phyloP scores from a whole-genome alignment of 2,113 vertebrate genomes.

The Potamarius usumacintae region DNA sequence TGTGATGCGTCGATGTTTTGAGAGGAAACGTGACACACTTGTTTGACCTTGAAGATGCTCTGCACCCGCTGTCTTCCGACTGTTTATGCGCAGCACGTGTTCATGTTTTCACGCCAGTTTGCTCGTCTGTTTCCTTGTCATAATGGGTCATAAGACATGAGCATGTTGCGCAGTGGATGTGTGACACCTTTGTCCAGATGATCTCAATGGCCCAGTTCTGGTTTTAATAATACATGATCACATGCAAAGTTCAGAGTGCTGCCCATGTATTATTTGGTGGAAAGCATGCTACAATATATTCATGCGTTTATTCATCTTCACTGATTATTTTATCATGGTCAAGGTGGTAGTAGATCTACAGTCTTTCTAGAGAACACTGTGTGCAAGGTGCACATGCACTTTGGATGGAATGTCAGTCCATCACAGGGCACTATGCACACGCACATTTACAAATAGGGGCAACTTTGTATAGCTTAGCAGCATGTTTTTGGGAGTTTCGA shows the following conservation, averaged over 20 bases:
- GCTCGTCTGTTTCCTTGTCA: conserved; percentile 8
- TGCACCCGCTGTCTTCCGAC: background rate
- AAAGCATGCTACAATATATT: background rate
- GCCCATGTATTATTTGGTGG: background rate
- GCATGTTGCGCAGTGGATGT: background rate
- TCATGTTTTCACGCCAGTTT: conserved; percentile 35
- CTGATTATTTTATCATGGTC: background rate
- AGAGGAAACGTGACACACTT: conserved; percentile 43
- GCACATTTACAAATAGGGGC: background rate
- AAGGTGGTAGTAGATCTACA: background rate
- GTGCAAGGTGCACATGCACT: background rate
- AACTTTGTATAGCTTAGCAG: background rate
- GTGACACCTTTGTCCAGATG: background rate
- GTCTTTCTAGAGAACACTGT: background rate
- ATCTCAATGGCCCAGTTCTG: background rate
- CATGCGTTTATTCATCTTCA: background rate
- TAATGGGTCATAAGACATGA: conserved; percentile 5
- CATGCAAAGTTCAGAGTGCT: background rate
- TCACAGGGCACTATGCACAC: background rate
- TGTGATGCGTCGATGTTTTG: conserved; percentile 8
- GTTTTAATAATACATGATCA: background rate
- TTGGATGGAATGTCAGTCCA: background rate
- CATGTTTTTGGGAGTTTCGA: background rate
- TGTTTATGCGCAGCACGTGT: conserved; percentile 47
- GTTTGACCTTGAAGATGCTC: conserved; percentile 57